Conservation (phyloP, 1,140 invertebrate species). For the Zaprionus inermis region DNA sequence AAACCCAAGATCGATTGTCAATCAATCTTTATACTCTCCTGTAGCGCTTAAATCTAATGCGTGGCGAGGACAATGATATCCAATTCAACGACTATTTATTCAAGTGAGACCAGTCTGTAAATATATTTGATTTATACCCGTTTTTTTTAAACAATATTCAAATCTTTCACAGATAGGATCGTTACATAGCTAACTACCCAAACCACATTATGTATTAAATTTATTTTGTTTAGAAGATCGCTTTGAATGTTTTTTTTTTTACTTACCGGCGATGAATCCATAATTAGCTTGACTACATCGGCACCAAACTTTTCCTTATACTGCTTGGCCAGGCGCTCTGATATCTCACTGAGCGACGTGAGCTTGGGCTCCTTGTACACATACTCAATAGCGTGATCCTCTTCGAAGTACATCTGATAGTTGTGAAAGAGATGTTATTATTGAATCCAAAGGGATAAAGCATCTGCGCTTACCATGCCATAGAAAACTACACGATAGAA, state of each 20-base stretch:
- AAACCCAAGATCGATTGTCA: background rate
- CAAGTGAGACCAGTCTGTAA: constrained; percentile 36
- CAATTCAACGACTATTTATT: constrained; percentile 64
- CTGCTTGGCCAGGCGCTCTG: constrained; percentile 91
- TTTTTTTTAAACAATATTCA: background rate
- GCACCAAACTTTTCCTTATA: constrained; percentile 94
- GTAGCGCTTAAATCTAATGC: constrained; percentile 57
- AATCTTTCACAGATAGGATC: background rate
- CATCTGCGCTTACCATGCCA: constrained; percentile 86
- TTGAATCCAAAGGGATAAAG: too few species aligned
- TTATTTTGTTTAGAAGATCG: background rate
- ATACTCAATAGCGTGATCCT: constrained; percentile 95
- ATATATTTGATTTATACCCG: background rate
- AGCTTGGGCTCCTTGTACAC: constrained; percentile 98
- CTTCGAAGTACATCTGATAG: constrained; percentile 92
- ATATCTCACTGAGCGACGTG: constrained; percentile 96
- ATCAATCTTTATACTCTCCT: background rate
- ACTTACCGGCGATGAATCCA: constrained; percentile 94
- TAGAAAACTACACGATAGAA: constrained; percentile 95
- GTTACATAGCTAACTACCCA: background rate
- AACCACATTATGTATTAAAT: background rate
- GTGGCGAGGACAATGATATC: constrained; percentile 56
- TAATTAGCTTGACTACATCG: constrained; percentile 94
- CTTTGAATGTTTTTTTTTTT: background rate
- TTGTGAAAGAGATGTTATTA: background rate